Evolutionary conservation across 2,888 invertebrate genomes (phyloP), one percentile per base, ranked within the genome.

Genomic region (Euspilapteryx auroguttella): DNA sequence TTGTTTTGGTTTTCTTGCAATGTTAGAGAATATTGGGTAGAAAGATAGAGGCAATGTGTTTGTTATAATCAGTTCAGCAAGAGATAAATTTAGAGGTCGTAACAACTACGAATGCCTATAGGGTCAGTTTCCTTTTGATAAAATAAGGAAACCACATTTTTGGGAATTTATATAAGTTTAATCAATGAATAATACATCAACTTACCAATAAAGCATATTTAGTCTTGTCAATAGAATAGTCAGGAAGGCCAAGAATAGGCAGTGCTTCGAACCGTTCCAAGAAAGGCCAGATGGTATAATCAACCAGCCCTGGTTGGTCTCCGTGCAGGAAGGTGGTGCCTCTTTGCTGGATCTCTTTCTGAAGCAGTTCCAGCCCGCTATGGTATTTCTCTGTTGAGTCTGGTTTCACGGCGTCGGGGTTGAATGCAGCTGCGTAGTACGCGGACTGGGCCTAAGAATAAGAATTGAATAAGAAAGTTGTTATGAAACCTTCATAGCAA

Each of bases 211-310:
- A 58, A 28, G 69, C 78, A 49, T 86, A 86, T 50, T 83, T 81
- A 14, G 82, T 71, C 32, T 79, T 76, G 28, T 84, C 84, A 52
- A 89, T 69, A 31, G 78, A 62, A 53, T 82, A 86, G 28, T 82
- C 79, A 24, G 81, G 73, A 27, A 81, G 81, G 5, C 81, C 79
- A 24, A 84, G 48, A 12, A 83, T 51, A 1, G 89, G 62, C 23
- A 87, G 41, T 4, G 73, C 55, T 36, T 65, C 61, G 32, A 77
- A 68, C 8, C 77, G 49, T 53, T 91, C 91, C 44, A 87, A 80
- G 86, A 89, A 91, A 2, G 91, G 91, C 89, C 89, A 91, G 38
- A 91, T 82, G 78, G 90, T 88, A 40, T 85, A 86, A 52, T 92
- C 91, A 28, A 90, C 62, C 78, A 87, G 81, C 25, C 89, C 89